These are phyloP conservation scores for Mycalesis mineus DNA, from an alignment of 2,888 invertebrate genomes.

Conservation along the genomic window DNA sequence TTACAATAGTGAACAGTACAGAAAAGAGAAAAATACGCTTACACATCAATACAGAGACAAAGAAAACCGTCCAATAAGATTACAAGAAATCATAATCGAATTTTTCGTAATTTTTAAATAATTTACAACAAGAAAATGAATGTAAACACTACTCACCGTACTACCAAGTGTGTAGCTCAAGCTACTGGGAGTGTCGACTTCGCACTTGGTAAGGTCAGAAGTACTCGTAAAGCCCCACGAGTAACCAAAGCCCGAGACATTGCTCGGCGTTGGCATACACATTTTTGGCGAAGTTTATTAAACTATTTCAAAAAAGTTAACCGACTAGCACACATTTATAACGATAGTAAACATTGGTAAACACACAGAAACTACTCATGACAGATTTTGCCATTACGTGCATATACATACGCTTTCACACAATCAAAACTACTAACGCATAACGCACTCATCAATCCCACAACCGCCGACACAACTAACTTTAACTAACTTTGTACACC, in stretches of 20 bases:
- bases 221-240: constrained; percentile 74
- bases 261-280: constrained; percentile 77
- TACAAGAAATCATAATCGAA: background rate
- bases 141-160: constrained; percentile 52
- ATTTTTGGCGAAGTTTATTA: constrained; percentile 54
- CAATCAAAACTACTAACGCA: constrained; percentile 58
- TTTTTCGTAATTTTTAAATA: background rate
- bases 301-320: constrained; percentile 53
- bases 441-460: constrained; percentile 62
- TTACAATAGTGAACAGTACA: no score
- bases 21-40: background rate
- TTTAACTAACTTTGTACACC: constrained; percentile 26
- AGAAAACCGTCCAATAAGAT: background rate
- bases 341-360: constrained; percentile 64
- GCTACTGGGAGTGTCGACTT: constrained; percentile 73
- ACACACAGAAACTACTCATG: constrained; percentile 49
- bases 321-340: constrained; percentile 66
- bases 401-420: constrained; percentile 75
- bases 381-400: constrained; percentile 70
- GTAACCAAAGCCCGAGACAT: constrained; percentile 75
- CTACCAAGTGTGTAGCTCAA: constrained; percentile 73
- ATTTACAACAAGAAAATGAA: constrained; percentile 4
- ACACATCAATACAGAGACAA: background rate
- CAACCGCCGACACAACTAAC: constrained; percentile 51
- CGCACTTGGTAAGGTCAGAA: constrained; percentile 68